A percentile compares a stretch with the other conserved stretches of the same genome.
Conservation (phyloP, 2,888 invertebrate genomes). For the Cryptocephalus moraei region DNA sequence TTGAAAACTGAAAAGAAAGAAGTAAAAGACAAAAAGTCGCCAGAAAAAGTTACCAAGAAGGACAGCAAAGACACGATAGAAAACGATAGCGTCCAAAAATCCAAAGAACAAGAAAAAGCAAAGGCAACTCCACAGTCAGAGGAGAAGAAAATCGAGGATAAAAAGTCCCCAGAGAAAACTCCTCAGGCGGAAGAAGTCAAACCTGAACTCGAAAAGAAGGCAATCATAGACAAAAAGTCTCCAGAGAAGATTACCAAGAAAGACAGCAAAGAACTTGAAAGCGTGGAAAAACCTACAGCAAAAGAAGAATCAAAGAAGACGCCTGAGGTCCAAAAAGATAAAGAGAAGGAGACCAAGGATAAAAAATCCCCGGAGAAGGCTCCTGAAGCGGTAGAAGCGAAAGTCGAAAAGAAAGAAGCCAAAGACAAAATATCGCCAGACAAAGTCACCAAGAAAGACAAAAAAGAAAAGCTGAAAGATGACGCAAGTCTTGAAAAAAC, state of each 20-base stretch:
- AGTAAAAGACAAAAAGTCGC: conserved; percentile 6
- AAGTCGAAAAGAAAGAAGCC: background rate
- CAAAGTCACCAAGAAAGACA: background rate
- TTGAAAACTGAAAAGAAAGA: conserved; percentile 8
- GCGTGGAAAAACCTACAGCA: too few species aligned
- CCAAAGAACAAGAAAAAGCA: conserved; percentile 15
- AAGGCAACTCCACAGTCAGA: conserved; percentile 12
- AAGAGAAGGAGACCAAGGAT: background rate
- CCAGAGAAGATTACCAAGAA: background rate
- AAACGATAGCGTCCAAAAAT: conserved; percentile 12
- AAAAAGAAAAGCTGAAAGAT: background rate
- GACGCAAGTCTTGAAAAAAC: background rate
- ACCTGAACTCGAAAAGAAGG: background rate
- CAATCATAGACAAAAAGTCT: background rate
- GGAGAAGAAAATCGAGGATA: conserved; percentile 11
- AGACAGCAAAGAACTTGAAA: background rate
- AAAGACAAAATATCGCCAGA: conserved; percentile 5
- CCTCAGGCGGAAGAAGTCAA: conserved; percentile 1
- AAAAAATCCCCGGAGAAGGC: conserved; percentile 3
- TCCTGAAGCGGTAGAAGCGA: background rate
- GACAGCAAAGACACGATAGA: conserved; percentile 13
- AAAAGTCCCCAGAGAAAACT: conserved; percentile 10
- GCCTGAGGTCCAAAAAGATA: background rate
- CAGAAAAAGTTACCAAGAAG: conserved; percentile 3
- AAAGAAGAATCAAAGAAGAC: background rate